Base-by-base conservation (phyloP, 2,113 vertebrate genomes). In the Lepidothrix coronata region DNA sequence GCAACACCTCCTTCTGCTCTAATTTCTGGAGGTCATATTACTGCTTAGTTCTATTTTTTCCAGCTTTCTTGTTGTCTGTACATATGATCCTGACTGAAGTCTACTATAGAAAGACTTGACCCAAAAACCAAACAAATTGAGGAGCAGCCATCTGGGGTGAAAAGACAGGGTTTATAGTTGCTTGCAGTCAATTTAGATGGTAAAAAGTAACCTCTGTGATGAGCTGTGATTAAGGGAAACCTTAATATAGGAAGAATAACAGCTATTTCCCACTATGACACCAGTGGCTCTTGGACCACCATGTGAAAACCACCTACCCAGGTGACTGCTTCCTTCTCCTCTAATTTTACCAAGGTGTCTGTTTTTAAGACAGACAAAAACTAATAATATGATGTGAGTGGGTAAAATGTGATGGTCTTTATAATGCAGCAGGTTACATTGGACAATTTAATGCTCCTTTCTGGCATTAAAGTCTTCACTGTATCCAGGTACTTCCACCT, bases 141-240 rank as follows among this genome's bases (percentile, higher is more conserved):
- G 44, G 58, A 93, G 49, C 88, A 95, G 73, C 85, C 91, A 96
- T 92, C 91, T 95, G 91, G 83, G 95, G 80, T 94, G 93, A 95
- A 95, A 95, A 93, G 49, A 72, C 6, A 12, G 22, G 25, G 25
- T 28, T 92, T 90, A 33, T 57, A 65, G 63, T 33, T 84, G 61
- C 49, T 81, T 0, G 1, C 30, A 57, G 61, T 83, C 91, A 87
- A 88, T 51, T 88, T 71, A 84, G 55, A 41, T n/a, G 28, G 39
- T 33, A 74, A 86, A 79, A 94, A 91, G 77, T 55, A 80, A 65
- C 23, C 4, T 90, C 16, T 80, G 10, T 25, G 25, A 83, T 91
- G 39, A 90, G 62, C 43, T 88, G 35, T 85, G 46, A 21, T n/a
- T n/a, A n/a, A n/a, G 0, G 43, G 24, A 88, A 80, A 19, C 55